A percentile compares a stretch with the other conserved stretches of the same genome.
Conservation (phyloP, 2,888 invertebrate species). For the Diplazon laetatorius region DNA sequence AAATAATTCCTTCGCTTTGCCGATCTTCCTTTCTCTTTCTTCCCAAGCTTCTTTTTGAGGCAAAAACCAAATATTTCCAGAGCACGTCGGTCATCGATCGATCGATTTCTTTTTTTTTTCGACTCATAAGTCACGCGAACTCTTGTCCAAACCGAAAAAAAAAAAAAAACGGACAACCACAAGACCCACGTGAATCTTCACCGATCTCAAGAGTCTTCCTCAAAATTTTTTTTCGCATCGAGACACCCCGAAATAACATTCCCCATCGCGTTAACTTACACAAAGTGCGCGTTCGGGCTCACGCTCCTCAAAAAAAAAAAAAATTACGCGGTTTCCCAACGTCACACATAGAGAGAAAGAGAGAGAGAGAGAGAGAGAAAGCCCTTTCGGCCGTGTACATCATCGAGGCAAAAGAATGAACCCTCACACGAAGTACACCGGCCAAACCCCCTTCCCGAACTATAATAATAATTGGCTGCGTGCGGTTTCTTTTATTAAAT, state of each 20-base stretch:
- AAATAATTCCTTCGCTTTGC: no score
- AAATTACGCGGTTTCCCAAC: constrained; percentile 16
- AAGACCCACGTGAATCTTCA: constrained; percentile 42
- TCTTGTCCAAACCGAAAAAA: constrained; percentile 9
- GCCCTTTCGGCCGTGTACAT: neutral
- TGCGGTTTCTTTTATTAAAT: constrained; percentile 71
- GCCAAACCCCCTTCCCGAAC: neutral
- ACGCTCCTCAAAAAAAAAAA: constrained; percentile 25
- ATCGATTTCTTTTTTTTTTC: constrained; percentile 38
- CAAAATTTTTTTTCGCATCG: constrained; percentile 3
- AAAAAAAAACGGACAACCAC: no score
- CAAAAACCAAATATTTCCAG: constrained; percentile 21
- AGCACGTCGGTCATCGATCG: constrained; percentile 52
- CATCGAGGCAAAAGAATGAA: neutral
- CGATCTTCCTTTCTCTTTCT: constrained; percentile 10
- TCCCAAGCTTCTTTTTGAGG: no score
- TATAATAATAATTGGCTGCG: constrained; percentile 57
- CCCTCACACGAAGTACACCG: constrained; percentile 9
- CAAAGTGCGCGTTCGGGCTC: neutral
- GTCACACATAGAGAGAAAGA: no score
- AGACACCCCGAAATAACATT: constrained; percentile 12
- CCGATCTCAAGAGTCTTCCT: neutral
- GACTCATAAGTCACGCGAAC: constrained; percentile 57
- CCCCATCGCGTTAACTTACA: neutral
- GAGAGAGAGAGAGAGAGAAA: no score